Evolutionary conservation across 2,797 vertebrate genomes (phyloP).

Genomic region (Podarcis siculus): DNA sequence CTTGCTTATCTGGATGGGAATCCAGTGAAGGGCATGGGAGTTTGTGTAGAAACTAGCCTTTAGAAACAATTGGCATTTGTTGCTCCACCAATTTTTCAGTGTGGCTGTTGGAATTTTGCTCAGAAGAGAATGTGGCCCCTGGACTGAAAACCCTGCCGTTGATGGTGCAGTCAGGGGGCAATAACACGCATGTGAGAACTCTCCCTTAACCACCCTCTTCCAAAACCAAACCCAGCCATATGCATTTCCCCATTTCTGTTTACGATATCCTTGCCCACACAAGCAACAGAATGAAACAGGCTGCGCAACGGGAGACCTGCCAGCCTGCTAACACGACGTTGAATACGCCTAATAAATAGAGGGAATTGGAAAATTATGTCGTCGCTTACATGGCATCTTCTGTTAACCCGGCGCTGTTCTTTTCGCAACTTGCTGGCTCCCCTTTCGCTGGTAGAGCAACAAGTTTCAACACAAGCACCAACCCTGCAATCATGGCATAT

Average conservation of each 20-base stretch:
- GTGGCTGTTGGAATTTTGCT: too few species aligned
- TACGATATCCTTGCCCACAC: not conserved
- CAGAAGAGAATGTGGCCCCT: too few species aligned
- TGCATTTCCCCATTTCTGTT: not conserved
- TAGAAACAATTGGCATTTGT: too few species aligned
- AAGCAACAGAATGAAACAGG: not conserved
- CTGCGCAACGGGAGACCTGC: not conserved
- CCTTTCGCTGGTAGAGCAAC: constrained; percentile 26
- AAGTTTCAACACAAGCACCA: not conserved
- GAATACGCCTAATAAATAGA: not conserved
- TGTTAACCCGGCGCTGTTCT: constrained; percentile 40
- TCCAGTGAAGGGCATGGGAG: too few species aligned
- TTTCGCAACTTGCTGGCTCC: not conserved
- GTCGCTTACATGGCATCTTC: not conserved
- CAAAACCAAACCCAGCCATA: not conserved
- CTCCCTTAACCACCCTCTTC: not conserved
- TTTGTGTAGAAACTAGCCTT: too few species aligned
- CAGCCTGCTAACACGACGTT: not conserved
- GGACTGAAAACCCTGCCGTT: too few species aligned
- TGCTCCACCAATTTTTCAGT: too few species aligned
- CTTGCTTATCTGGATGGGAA: too few species aligned
- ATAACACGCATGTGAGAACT: not conserved
- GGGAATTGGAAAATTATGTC: not conserved
- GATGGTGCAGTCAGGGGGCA: not conserved
- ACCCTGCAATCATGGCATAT: constrained; percentile 23